Conservation (phyloP, 2,113 vertebrate species). For the Procapra przewalskii region DNA sequence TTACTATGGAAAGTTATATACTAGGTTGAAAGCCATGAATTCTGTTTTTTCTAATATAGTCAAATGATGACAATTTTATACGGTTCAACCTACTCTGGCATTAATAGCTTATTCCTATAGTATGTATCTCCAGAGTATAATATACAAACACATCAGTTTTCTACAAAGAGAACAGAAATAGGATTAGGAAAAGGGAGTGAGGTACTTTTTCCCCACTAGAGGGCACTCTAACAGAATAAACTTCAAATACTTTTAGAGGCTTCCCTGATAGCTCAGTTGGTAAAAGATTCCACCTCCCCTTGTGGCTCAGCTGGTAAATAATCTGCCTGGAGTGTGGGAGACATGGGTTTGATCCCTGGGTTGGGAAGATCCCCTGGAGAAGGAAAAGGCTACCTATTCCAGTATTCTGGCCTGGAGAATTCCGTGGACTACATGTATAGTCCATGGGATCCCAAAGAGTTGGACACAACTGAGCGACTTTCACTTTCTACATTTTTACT, state of each 20-base stretch:
- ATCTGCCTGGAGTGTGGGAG: background rate
- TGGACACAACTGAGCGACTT: background rate
- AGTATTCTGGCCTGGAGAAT: background rate
- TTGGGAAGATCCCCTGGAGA: background rate
- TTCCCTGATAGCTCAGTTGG: background rate
- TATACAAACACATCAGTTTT: background rate
- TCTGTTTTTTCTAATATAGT: background rate
- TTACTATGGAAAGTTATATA: background rate
- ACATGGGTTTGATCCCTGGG: background rate
- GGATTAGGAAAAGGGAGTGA: background rate
- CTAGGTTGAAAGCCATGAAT: background rate
- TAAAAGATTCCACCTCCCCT: fast-evolving
- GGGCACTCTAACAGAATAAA: background rate
- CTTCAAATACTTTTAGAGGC: background rate
- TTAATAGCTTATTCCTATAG: background rate
- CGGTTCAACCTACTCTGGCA: background rate
- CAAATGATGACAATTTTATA: background rate
- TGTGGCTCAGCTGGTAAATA: background rate
- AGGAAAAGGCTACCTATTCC: background rate
- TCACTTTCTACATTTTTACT: background rate
- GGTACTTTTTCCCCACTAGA: background rate
- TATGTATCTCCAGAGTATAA: background rate
- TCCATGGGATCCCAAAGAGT: background rate
- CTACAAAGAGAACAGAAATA: background rate
- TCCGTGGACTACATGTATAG: background rate